A percentile compares a stretch with the other conserved stretches of the same genome.
These are phyloP conservation scores for Philereme transversata DNA, from an alignment of 2,888 invertebrate genomes.

Conservation along the genomic window DNA sequence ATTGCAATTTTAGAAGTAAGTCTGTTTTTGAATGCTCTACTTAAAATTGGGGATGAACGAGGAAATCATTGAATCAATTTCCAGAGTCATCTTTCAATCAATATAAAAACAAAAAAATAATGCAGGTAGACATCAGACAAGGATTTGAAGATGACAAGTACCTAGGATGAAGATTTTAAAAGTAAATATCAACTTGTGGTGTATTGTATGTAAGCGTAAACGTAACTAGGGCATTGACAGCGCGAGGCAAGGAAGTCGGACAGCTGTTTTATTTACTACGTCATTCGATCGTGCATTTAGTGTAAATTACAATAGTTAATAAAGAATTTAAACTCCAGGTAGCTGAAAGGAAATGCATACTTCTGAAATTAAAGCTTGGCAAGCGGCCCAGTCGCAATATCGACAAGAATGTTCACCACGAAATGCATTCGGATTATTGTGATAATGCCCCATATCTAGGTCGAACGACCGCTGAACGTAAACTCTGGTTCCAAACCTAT, in stretches of 20 bases:
- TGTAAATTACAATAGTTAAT: conserved; percentile 6
- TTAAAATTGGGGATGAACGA: too few relatives aligned
- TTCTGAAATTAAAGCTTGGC: conserved; percentile 39
- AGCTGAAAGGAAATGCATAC: conserved; percentile 26
- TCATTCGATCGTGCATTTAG: conserved; percentile 3
- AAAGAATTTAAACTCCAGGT: conserved; percentile 14
- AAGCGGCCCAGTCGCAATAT: conserved; percentile 38
- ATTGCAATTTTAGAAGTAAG: conserved; percentile 1
- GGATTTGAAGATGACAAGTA: too few relatives aligned
- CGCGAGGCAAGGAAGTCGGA: conserved; percentile 13
- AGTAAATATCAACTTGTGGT: not conserved
- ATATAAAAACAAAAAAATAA: too few relatives aligned
- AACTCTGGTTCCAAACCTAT: conserved; percentile 10
- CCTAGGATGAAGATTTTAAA: too few relatives aligned
- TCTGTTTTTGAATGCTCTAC: too few relatives aligned
- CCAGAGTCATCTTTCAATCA: too few relatives aligned
- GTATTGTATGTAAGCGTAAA: conserved; percentile 6
- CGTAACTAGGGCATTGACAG: conserved; percentile 18
- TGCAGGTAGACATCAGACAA: too few relatives aligned
- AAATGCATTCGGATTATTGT: conserved; percentile 34
- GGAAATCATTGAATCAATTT: too few relatives aligned
- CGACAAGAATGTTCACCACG: conserved; percentile 35
- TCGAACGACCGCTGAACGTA: conserved; percentile 25
- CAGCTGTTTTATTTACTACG: conserved; percentile 24
- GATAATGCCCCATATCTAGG: conserved; percentile 34